Evolutionary conservation across 2,888 invertebrate species (phyloP).

Genomic region (Parnassius smintheus): DNA sequence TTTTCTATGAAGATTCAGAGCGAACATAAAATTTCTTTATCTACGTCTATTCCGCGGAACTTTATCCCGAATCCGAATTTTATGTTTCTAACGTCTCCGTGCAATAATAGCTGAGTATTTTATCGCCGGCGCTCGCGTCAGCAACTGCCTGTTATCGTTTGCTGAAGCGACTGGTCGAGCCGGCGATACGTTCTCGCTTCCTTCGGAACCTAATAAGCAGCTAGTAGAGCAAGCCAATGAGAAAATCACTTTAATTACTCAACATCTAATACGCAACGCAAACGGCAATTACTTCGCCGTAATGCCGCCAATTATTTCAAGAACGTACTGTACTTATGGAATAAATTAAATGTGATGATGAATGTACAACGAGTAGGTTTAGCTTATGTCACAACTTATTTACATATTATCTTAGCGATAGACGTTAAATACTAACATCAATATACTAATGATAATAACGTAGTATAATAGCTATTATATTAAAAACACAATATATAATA

Average conservation of each 20-base stretch:
- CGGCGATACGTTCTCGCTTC: constrained; percentile 1
- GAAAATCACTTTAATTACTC: constrained; percentile 5
- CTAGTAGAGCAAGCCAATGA: neutral
- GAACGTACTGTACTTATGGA: neutral
- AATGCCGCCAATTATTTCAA: neutral
- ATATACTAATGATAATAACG: no score
- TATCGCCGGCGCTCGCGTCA: constrained; percentile 29
- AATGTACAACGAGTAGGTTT: no score
- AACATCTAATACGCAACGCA: neutral
- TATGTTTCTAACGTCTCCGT: constrained; percentile 32
- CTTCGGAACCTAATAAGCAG: constrained; percentile 1
- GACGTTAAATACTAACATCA: no score
- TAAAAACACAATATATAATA: no score
- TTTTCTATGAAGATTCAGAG: constrained; percentile 4
- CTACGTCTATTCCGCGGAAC: constrained; percentile 8
- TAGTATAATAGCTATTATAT: no score
- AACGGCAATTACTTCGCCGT: neutral
- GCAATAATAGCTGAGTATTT: constrained; percentile 34
- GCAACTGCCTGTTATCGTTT: neutral
- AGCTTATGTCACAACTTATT: no score
- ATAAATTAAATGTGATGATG: no score
- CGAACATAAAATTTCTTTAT: constrained; percentile 17
- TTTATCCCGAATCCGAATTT: constrained; percentile 30
- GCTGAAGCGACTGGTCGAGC: neutral
- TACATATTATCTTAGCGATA: no score